Evolutionary conservation across 2,797 vertebrate genomes (phyloP).

Genomic region (Sebastiscus tertius): DNA sequence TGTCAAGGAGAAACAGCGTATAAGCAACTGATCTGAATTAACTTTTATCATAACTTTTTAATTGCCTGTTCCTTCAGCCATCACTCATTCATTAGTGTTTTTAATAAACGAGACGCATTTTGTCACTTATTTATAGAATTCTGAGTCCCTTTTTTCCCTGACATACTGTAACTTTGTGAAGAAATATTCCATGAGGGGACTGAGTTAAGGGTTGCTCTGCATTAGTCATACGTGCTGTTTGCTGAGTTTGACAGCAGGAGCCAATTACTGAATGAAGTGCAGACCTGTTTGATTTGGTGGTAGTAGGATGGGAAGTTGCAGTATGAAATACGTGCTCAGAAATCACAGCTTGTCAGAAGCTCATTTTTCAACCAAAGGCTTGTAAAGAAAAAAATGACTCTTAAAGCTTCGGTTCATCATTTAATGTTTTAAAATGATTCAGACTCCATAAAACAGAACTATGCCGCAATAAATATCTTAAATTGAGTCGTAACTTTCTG

Average conservation of each 20-base stretch:
- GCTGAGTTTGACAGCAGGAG: slow-evolving; percentile 16
- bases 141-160: neutral
- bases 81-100: neutral
- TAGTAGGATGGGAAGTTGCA: neutral
- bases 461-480: neutral
- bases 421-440: neutral
- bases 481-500: slow-evolving; percentile 7
- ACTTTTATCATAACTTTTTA: neutral
- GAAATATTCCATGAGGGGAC: neutral
- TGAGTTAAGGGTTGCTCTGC: neutral
- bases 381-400: neutral
- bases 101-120: neutral
- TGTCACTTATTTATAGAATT: neutral
- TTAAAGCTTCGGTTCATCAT: neutral
- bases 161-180: neutral
- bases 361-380: neutral
- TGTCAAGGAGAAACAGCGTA: too few species aligned
- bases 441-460: neutral
- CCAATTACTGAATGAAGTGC: slow-evolving; percentile 21
- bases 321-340: neutral
- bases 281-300: slow-evolving; percentile 15
- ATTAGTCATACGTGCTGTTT: neutral
- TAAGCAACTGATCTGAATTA: neutral
- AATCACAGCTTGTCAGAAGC: slow-evolving; percentile 2
- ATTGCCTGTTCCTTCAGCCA: neutral